Conservation (phyloP, 2,888 invertebrate genomes). For the Epistrophe grossulariae region DNA sequence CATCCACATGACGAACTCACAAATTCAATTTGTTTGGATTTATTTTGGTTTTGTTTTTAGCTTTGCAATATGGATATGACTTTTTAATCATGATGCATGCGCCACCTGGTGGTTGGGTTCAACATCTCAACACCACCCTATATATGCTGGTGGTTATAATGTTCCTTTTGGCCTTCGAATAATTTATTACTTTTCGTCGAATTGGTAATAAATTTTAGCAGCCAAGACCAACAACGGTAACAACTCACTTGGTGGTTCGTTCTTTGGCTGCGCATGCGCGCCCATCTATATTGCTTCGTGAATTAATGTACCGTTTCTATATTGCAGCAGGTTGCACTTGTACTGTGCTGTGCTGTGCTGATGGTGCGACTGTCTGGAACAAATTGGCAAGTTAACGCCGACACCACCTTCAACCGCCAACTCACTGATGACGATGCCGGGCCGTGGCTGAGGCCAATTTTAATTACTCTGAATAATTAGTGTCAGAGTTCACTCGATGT, state of each 20-base stretch:
- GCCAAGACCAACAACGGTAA: slow-evolving; percentile 72
- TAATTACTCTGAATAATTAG: slow-evolving; percentile 75
- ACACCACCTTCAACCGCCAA: slow-evolving; percentile 16
- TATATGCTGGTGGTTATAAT: neutral
- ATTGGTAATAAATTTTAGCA: slow-evolving; percentile 73
- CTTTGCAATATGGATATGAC: slow-evolving; percentile 46
- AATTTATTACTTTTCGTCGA: slow-evolving; percentile 73
- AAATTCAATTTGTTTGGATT: slow-evolving; percentile 72
- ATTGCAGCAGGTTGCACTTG: slow-evolving; percentile 8
- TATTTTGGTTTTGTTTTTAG: slow-evolving; percentile 23
- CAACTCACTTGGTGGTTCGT: slow-evolving; percentile 59
- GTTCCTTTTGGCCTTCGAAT: slow-evolving; percentile 72
- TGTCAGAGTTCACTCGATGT: slow-evolving; percentile 66
- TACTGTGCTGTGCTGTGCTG: slow-evolving; percentile 7
- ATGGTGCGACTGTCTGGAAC: slow-evolving; percentile 31
- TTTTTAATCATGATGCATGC: slow-evolving; percentile 74
- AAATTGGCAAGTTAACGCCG: slow-evolving; percentile 65
- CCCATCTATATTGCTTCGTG: slow-evolving; percentile 22
- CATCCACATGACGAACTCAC: slow-evolving; percentile 10
- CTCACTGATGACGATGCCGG: slow-evolving; percentile 17
- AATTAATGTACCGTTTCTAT: slow-evolving; percentile 6
- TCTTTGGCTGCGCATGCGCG: slow-evolving; percentile 27
- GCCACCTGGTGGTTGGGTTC: slow-evolving; percentile 45
- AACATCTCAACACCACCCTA: slow-evolving; percentile 35
- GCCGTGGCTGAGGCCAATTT: slow-evolving; percentile 40